Conservation (phyloP, 1,140 invertebrate species). For the Diorhabda elongata region DNA sequence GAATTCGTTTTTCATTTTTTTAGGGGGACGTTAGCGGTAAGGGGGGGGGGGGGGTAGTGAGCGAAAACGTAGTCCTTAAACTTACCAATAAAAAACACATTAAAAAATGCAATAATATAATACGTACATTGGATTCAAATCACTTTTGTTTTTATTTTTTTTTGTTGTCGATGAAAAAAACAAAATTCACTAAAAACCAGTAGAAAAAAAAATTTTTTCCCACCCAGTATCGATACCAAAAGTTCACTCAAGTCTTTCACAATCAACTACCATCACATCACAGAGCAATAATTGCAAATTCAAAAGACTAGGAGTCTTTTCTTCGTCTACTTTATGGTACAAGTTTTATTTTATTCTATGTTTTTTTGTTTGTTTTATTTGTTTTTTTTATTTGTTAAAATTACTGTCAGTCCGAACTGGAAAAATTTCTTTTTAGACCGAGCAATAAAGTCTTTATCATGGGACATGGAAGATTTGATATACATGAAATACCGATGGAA, state of each 20-base stretch:
- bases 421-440: neutral
- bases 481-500: no score
- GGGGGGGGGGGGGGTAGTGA: no score
- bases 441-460: neutral
- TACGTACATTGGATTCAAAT: no score
- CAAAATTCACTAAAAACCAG: neutral
- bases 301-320: neutral
- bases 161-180: no score
- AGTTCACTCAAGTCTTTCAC: constrained; percentile 2
- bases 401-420: neutral
- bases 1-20: no score
- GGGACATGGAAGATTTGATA: no score
- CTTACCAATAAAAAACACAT: no score
- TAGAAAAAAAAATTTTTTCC: neutral
- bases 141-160: no score
- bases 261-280: constrained; percentile 2
- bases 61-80: no score
- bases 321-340: neutral
- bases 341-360: neutral
- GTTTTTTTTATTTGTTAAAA: neutral
- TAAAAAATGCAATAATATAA: no score
- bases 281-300: constrained; percentile 2
- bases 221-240: neutral
- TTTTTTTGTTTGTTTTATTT: no score
- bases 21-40: no score